Base-by-base conservation (phyloP, 2,113 vertebrate species). In the Toxotes jaculatrix region DNA sequence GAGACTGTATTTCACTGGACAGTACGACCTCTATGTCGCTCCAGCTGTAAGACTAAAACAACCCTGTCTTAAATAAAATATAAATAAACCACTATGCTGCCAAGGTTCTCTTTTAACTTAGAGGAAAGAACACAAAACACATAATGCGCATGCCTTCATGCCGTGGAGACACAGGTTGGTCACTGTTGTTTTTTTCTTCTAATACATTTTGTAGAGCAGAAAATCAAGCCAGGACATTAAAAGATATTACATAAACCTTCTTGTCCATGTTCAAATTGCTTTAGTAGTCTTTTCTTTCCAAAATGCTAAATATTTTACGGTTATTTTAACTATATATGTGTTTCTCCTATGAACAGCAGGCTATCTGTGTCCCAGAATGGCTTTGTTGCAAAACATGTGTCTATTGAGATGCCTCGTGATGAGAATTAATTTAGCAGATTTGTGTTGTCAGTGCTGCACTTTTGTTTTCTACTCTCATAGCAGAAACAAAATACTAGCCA, bases 281-380 rank as follows among this genome's bases (percentile, higher is more conserved):
- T 27, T 6, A 6, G 3, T 31, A 7, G 45, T 61, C 21, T 65
- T 85, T 73, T 34, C 32, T 51, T 49, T 51, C 7, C 1, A 57
- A 43, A 55, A 57, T 60, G 21, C 63, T 80, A 49, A 82, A 88
- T 86, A 79, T 69, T 86, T 74, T 5, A 51, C 14, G 36, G 61
- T 76, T 63, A 80, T 74, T 80, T 80, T 45, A 70, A 79, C 53
- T 64, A 49, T 40, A 68, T 57, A 66, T 73, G 56, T 3, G 4
- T 70, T 79, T 45, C 69, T 60, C 70, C 34, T 38, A 11, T 14
- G 7, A 72, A 77, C 67, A 72, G 40, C 32, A 34, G 23, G 45
- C 42, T 32, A 1, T 27, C 53, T 38, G 47, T 59, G 32, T 73
- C 68, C 74, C 23, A 80, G 32, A 56, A 53, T 80, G 55, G 34